These are phyloP conservation scores for Cheilinus undulatus DNA, from an alignment of 2,113 vertebrate species.

Conservation along the genomic window DNA sequence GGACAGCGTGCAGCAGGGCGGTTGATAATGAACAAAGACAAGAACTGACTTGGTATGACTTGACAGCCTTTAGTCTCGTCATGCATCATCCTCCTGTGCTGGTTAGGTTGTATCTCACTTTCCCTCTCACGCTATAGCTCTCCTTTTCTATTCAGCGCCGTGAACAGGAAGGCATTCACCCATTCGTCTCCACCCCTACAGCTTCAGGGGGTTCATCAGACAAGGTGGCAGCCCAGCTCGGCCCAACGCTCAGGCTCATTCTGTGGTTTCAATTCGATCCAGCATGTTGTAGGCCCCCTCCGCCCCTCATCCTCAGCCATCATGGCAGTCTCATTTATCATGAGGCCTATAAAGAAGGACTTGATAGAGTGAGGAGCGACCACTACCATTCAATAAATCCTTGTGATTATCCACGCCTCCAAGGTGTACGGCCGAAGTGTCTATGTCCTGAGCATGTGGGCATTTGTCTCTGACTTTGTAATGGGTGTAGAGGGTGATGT, in stretches of 20 bases:
- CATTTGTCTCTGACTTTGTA: conserved; percentile 73
- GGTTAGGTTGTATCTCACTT: conserved; percentile 31
- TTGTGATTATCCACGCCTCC: conserved; percentile 80
- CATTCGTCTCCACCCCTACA: conserved; percentile 70
- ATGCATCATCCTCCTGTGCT: conserved; percentile 30
- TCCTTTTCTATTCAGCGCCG: conserved; percentile 21
- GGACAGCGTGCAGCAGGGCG: background rate
- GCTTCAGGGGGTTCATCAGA: conserved; percentile 74
- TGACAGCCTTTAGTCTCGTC: conserved; percentile 23
- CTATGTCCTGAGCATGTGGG: conserved; percentile 35
- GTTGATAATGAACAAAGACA: conserved; percentile 1
- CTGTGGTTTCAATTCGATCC: conserved; percentile 64
- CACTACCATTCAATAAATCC: conserved; percentile 83
- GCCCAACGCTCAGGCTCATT: conserved; percentile 52
- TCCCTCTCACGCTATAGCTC: conserved; percentile 11
- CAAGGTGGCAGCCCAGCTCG: conserved; percentile 60
- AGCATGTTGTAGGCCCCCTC: conserved; percentile 37
- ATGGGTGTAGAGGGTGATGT: conserved; percentile 49
- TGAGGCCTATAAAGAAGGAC: conserved; percentile 73
- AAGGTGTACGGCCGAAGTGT: conserved; percentile 59
- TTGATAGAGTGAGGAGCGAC: conserved; percentile 79
- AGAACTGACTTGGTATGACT: conserved; percentile 8
- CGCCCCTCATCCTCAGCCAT: conserved; percentile 58
- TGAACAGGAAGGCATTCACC: conserved; percentile 37
- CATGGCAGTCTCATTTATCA: conserved; percentile 77